Evolutionary conservation across 2,797 vertebrate species (phyloP).

Genomic region (Sphaeramia orbicularis): DNA sequence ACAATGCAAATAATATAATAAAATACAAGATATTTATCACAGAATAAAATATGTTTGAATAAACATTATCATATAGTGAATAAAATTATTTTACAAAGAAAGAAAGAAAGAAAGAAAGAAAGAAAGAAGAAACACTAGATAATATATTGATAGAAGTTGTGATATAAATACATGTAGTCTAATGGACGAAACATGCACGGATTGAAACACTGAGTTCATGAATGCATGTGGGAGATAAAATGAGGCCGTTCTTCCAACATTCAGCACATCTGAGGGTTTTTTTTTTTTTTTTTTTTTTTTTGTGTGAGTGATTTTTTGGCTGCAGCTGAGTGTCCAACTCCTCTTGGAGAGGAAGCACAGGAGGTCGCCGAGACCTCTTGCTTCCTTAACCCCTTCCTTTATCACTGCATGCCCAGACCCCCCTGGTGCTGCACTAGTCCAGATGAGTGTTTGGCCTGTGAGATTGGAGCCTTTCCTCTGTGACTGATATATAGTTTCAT

Average conservation of each 20-base stretch:
- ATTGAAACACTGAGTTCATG: neutral
- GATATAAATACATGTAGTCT: no score
- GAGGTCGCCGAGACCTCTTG: constrained; percentile 83
- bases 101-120: no score
- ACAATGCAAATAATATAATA: no score
- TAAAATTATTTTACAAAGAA: no score
- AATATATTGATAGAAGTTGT: no score
- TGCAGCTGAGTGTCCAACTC: constrained; percentile 57
- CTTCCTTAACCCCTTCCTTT: constrained; percentile 78
- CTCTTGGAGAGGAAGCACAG: constrained; percentile 74
- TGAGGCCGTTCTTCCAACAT: neutral
- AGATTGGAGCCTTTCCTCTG: constrained; percentile 79
- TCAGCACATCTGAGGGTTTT: constrained; percentile 13
- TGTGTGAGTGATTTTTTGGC: constrained; percentile 30
- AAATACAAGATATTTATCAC: no score
- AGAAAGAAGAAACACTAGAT: no score
- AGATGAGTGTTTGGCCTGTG: constrained; percentile 52
- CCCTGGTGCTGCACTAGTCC: constrained; percentile 43
- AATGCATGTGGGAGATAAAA: constrained; percentile 12
- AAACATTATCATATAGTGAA: no score
- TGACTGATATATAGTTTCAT: constrained; percentile 87
- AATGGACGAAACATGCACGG: neutral
- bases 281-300: constrained; percentile 50
- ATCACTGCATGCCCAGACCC: constrained; percentile 47
- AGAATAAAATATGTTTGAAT: no score